These are phyloP conservation scores for Aethes cnicana DNA, from an alignment of 2,888 invertebrate genomes.

Conservation along the genomic window DNA sequence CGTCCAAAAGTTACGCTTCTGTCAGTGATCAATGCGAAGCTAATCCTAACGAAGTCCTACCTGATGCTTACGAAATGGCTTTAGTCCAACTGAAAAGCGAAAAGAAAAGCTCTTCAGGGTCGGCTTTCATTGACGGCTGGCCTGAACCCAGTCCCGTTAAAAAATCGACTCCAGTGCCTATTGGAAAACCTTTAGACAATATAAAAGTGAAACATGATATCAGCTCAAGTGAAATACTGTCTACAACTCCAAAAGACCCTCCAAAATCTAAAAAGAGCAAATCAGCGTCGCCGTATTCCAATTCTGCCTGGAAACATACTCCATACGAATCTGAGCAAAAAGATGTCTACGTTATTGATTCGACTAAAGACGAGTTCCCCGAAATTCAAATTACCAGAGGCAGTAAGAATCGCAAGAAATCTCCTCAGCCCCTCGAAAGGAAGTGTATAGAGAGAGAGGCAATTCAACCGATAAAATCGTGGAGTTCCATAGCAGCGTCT, in stretches of 20 bases:
- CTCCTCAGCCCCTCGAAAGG: slow-evolving; percentile 54
- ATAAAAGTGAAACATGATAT: slow-evolving; percentile 30
- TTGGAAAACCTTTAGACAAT: slow-evolving; percentile 9
- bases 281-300: slow-evolving; percentile 58
- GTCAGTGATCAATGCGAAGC: slow-evolving; percentile 49
- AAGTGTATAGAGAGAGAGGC: slow-evolving; percentile 43
- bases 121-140: slow-evolving; percentile 36
- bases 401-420: slow-evolving; percentile 61
- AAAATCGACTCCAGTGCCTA: slow-evolving; percentile 25
- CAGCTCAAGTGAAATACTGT: slow-evolving; percentile 38
- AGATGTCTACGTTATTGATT: slow-evolving; percentile 73
- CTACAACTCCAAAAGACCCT: slow-evolving; percentile 45
- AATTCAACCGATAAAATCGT: slow-evolving; percentile 65
- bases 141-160: slow-evolving; percentile 39
- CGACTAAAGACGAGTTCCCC: slow-evolving; percentile 71
- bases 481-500: slow-evolving; percentile 79
- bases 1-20: slow-evolving; percentile 55
- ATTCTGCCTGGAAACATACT: slow-evolving; percentile 47
- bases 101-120: slow-evolving; percentile 23
- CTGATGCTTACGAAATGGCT: slow-evolving; percentile 19
- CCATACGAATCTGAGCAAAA: slow-evolving; percentile 53
- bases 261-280: slow-evolving; percentile 61
- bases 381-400: slow-evolving; percentile 73
- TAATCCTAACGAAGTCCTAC: slow-evolving; percentile 39
- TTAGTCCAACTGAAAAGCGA: slow-evolving; percentile 8